Evolutionary conservation across 1,140 invertebrate species (phyloP), one percentile per base, ranked within the genome.

Genomic region (Euura lappo): DNA sequence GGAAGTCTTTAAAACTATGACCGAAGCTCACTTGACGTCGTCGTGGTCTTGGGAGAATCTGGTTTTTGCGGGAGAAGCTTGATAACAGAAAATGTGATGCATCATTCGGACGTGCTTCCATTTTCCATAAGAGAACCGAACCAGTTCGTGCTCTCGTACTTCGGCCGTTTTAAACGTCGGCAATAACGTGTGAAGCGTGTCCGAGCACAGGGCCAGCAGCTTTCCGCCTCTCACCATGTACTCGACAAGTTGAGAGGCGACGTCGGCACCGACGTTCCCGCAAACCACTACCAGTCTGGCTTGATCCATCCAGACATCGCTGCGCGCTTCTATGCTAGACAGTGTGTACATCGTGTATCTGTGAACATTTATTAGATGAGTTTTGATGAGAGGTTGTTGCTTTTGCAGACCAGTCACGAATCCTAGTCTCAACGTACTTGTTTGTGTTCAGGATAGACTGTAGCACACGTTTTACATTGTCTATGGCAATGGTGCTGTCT

Each of bases 51-150:
- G 91, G 2, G 93, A 93, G 81, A 96, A 95, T 75, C 93, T 92
- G 76, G 94, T 92, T 81, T 93, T 92, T 2, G 93, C 90, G 0
- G 94, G 94, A 2, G 94, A 95, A 0, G 94, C 93, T 79, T 96
- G 93, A 82, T 96, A 97, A 76, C 93, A 95, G 83, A 96, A 95
- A 64, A 96, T 93, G 75, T 96, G 94, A 85, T 96, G 94, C 86
- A 97, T 92, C 89, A 96, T 92, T 78, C 92, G 92, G 0, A 96
- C 93, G 5, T 93, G 91, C 76, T 93, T 93, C 94, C 94, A 96
- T 76, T 93, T 91, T 69, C 92, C 93, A 77, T 95, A 96, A 8
- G 93, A 93, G 77, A 96, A 95, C 65, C 93, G 91, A 7, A 96
- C 94, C 11, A 96, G 87, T 83, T 96, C 93, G 80, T 94, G 92